A percentile compares a stretch with the other conserved stretches of the same genome.
Conservation (phyloP, 2,797 vertebrate species). For the Ceryle rudis region DNA sequence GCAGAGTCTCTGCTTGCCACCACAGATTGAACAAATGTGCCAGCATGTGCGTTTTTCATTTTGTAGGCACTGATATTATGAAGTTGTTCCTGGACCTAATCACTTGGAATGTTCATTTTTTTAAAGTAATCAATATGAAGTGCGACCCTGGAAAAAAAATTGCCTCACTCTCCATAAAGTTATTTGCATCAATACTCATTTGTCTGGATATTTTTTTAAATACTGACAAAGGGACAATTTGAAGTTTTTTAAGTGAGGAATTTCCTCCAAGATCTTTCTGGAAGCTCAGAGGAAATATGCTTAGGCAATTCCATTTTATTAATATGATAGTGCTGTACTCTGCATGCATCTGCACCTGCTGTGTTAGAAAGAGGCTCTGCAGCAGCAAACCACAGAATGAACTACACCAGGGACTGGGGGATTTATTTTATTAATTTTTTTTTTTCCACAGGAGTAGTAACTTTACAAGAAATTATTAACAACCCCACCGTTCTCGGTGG, state of each 20-base stretch:
- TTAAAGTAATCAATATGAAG: conserved; percentile 34
- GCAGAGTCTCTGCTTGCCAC: conserved; percentile 19
- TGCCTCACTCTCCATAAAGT: conserved; percentile 5
- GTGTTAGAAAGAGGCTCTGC: conserved; percentile 11
- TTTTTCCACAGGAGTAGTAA: background rate
- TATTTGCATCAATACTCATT: conserved; percentile 17
- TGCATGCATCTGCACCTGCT: conserved; percentile 8
- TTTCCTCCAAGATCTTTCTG: conserved; percentile 22
- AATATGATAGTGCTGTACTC: background rate
- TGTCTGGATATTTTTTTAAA: background rate
- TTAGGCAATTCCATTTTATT: background rate
- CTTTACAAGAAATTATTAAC: conserved; percentile 27
- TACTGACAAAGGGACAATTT: background rate
- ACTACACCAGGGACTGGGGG: background rate
- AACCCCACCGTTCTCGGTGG: background rate
- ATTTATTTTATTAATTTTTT: background rate
- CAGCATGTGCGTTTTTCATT: conserved; percentile 18
- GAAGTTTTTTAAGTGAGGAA: background rate
- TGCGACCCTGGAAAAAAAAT: conserved; percentile 21
- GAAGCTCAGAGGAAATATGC: conserved; percentile 21
- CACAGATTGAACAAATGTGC: conserved; percentile 18
- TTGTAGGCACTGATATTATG: conserved; percentile 48
- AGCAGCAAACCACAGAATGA: background rate
- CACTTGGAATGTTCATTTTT: conserved; percentile 22
- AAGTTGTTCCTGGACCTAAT: conserved; percentile 23